Base-by-base conservation (phyloP, 1,140 invertebrate species). In the Eurosta solidaginis region DNA sequence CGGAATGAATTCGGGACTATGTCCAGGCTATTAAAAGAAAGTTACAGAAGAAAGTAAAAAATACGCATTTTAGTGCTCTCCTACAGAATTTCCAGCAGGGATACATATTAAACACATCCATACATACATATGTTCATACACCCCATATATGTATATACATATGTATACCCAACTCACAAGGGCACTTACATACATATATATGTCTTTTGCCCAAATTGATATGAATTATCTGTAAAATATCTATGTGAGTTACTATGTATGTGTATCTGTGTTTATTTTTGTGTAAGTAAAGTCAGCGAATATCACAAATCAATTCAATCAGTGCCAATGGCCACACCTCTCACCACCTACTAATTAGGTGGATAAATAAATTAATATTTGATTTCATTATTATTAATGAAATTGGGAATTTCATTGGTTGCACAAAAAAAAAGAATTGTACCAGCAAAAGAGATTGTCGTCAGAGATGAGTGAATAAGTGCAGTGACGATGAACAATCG, bases 331-430 rank as follows among this genome's bases (percentile, higher is more conserved):
- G 27, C n/a, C 7, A n/a, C 59, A n/a, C 33, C 59, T 40, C 59
- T 68, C 33, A 68, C 33, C 59, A 68, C 27, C 59, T 14, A 68
- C 59, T 68, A 68, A 68, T 68, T 68, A 68, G 59, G 14, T 42
- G 22, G 59, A 68, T 68, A 68, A 68, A 68, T 68, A 68, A 68
- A 68, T 68, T 68, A 68, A 68, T 68, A 68, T 68, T 68, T 68
- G 59, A 68, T 68, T 68, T 40, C 59, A 68, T 68, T 68, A n/a
- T n/a, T n/a, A 68, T 68, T 40, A 68, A 68, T 68, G 29, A 29
- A 20, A 68, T 68, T 36, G 59, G 59, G 59, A 68, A 68, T 27
- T 42, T 22, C 33, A 36, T 68, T 68, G 59, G 59, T 68, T 68
- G 59, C 33, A 68, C 59, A 68, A 29, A 36, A 42, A 68, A 68